These are phyloP conservation scores for Buteo buteo DNA, from an alignment of 2,113 vertebrate species.

Conservation along the genomic window DNA sequence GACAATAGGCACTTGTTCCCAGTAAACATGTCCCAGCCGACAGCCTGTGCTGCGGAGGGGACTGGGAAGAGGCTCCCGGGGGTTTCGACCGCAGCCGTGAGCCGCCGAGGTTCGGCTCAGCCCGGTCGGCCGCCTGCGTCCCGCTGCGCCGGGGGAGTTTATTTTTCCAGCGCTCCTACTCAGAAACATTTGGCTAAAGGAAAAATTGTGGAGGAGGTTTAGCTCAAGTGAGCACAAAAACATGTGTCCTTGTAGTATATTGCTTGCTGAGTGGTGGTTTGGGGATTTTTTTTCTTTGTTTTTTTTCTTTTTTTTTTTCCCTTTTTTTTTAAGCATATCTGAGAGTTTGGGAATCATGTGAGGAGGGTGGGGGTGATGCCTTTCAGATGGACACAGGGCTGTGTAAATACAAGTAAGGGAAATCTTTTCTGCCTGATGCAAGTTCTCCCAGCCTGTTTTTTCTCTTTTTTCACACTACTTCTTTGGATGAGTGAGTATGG, in stretches of 20 bases:
- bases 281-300: background rate
- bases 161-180: constrained; percentile 59
- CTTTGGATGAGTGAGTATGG: background rate
- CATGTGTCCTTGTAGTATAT: constrained; percentile 24
- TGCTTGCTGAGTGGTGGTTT: background rate
- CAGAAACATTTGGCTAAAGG: constrained; percentile 62
- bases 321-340: background rate
- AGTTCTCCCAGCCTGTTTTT: background rate
- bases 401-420: background rate
- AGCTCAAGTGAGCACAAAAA: constrained; percentile 55
- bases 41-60: background rate
- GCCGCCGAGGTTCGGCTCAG: background rate
- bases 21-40: background rate
- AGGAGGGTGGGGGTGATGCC: background rate
- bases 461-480: background rate
- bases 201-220: constrained; percentile 51
- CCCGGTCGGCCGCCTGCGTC: background rate
- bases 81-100: rapidly evolving
- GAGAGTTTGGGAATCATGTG: constrained; percentile 8
- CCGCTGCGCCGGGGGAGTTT: constrained; percentile 38
- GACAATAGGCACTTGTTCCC: constrained; percentile 55
- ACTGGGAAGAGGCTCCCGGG: background rate
- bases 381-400: background rate
- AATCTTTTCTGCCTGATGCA: background rate
- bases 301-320: background rate